Percentiles rank a stretch among this genome's conserved stretches.
Evolutionary conservation across 2,888 invertebrate species (phyloP).

Genomic region (Leuctra nigra): DNA sequence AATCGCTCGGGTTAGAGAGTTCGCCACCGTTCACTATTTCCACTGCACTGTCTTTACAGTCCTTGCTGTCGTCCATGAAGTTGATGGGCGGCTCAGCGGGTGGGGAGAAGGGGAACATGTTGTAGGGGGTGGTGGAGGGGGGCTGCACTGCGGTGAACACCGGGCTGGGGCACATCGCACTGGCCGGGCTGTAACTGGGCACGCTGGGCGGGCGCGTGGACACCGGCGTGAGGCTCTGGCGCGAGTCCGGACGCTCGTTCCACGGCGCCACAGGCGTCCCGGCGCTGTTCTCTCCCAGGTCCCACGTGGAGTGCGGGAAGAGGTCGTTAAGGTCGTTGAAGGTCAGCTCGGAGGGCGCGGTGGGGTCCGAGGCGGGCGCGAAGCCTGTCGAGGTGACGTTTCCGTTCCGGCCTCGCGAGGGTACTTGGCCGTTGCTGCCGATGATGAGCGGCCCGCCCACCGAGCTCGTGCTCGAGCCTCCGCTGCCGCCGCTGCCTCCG

Average conservation of each 20-base stretch:
- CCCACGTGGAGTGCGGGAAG: constrained; percentile 58
- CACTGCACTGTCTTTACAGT: constrained; percentile 44
- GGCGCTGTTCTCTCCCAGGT: constrained; percentile 29
- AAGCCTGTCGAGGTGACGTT: constrained; percentile 35
- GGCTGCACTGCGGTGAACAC: constrained; percentile 42
- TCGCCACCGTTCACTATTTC: constrained; percentile 35
- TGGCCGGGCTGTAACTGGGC: constrained; percentile 41
- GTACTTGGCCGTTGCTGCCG: constrained; percentile 24
- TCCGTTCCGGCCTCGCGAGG: constrained; percentile 35
- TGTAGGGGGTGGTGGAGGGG: constrained; percentile 35
- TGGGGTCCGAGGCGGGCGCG: constrained; percentile 31
- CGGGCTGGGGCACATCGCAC: constrained; percentile 39
- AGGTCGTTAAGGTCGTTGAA: constrained; percentile 52
- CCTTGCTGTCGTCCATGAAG: constrained; percentile 48
- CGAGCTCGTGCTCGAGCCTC: constrained; percentile 25
- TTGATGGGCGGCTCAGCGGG: constrained; percentile 43
- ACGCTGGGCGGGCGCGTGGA: constrained; percentile 53
- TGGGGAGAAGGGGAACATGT: constrained; percentile 34
- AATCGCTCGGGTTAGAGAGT: constrained; percentile 41
- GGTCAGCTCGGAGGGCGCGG: constrained; percentile 46
- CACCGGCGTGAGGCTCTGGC: constrained; percentile 53
- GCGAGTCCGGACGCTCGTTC: constrained; percentile 51
- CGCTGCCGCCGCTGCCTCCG: constrained; percentile 16
- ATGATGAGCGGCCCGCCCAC: constrained; percentile 32
- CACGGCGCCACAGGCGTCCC: constrained; percentile 39